These are phyloP conservation scores for Bilobella aurantiaca DNA, from an alignment of 1,140 invertebrate species.

Conservation along the genomic window DNA sequence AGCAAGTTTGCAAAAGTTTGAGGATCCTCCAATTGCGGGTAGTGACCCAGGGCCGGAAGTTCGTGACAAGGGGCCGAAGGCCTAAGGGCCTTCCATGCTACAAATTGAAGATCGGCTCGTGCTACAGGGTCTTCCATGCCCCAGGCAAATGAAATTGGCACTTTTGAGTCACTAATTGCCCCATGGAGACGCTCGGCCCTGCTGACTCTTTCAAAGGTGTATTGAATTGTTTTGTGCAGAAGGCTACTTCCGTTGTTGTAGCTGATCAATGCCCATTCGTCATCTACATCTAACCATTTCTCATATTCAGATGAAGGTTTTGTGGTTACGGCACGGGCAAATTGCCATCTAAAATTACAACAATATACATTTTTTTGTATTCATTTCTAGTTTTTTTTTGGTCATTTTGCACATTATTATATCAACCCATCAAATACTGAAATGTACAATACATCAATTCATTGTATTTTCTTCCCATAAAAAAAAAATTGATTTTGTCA, in stretches of 20 bases:
- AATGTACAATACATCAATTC: too few species aligned
- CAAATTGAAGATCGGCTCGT: neutral
- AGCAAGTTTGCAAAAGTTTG: conserved; percentile 12
- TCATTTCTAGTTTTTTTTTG: too few species aligned
- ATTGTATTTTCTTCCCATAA: too few species aligned
- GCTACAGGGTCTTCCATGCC: conserved; percentile 20
- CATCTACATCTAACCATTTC: too few species aligned
- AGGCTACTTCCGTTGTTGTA: conserved; percentile 16
- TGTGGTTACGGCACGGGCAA: conserved; percentile 15
- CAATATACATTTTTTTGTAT: neutral
- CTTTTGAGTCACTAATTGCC: conserved; percentile 18
- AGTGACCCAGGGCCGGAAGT: conserved; percentile 21
- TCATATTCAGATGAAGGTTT: conserved; percentile 12
- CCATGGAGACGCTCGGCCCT: conserved; percentile 14
- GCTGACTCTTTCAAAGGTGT: conserved; percentile 21
- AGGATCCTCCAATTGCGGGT: conserved; percentile 22
- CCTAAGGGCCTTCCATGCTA: conserved; percentile 9
- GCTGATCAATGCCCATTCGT: conserved; percentile 18
- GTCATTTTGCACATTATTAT: too few species aligned
- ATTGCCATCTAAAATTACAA: conserved; percentile 18
- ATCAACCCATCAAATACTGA: too few species aligned
- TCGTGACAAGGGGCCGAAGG: conserved; percentile 7
- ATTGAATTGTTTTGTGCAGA: conserved; percentile 19
- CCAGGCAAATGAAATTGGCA: conserved; percentile 18
- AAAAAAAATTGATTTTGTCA: too few species aligned